Evolutionary conservation across 2,797 vertebrate species (phyloP).

Genomic region (Amazonetta brasiliensis): DNA sequence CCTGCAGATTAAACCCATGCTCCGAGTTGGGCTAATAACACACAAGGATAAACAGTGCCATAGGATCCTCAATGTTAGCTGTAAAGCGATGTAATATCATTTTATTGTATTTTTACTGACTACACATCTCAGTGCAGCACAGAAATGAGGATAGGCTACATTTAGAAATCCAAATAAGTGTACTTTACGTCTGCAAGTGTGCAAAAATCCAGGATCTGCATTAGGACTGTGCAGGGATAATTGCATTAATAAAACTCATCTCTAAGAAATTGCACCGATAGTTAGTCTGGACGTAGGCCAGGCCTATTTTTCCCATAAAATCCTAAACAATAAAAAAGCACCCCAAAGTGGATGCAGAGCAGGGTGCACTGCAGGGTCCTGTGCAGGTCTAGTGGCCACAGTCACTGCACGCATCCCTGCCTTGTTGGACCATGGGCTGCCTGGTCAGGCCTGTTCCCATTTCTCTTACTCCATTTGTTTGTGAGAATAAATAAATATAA

Average conservation of each 20-base stretch:
- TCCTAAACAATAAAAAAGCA: background rate
- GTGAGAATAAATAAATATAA: constrained; percentile 36
- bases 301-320: background rate
- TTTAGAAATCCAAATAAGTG: background rate
- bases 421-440: fast-evolving
- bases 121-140: background rate
- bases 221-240: background rate
- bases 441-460: background rate
- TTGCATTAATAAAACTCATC: background rate
- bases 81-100: background rate
- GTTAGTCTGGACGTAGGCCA: fast-evolving
- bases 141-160: background rate
- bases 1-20: background rate
- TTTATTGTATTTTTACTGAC: background rate
- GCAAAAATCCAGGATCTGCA: background rate
- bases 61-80: background rate
- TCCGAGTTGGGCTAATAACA: background rate
- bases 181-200: background rate
- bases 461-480: background rate
- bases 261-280: background rate
- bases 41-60: background rate
- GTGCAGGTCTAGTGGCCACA: background rate
- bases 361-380: background rate
- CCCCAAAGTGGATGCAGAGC: background rate
- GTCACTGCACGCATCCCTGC: background rate